Evolutionary conservation across 2,113 vertebrate species (phyloP), one percentile per base, ranked within the genome.

Genomic region (Scophthalmus maximus): DNA sequence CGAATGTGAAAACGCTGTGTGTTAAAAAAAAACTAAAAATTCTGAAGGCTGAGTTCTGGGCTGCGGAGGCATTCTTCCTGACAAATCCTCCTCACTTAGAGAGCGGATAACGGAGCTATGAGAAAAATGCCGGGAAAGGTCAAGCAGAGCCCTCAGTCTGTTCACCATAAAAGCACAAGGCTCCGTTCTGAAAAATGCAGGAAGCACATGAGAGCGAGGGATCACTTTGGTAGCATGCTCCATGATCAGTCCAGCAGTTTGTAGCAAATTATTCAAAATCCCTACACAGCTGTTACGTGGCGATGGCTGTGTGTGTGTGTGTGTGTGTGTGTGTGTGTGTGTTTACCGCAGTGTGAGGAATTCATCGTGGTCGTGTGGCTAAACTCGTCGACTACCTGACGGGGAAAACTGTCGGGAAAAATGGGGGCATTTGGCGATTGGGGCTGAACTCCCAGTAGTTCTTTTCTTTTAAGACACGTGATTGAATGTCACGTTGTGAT

Each of bases 141-240:
- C 68, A 59, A 76, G 50, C 3, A 27, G 30, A 15, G 61, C 71
- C 71, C 44, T 6, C 4, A 12, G 61, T 68, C 60, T 58, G 78
- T 70, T 84, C 63, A 47, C 79, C 76, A 78, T 86, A 62, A 79
- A 81, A 88, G 78, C 67, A 81, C 82, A 84, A 73, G 63, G 47
- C 61, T 75, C 8, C 30, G 57, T 47, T 61, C 56, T 75, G 65
- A 49, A 78, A 25, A 65, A 64, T 22, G 52, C n/a, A 42, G n/a
- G 44, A 63, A 32, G 23, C 3, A 58, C 40, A 40, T n/a, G 29
- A 26, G 29, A 63, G 63, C 1, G 58, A 47, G 29, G 26, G 25
- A 34, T 71, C 11, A 51, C 61, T 72, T 46, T 7, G 3, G 57
- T 40, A 22, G 17, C 62, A 46, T 49, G 30, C 23, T 47, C 30